phyloP scores from a whole-genome alignment of 2,797 vertebrate species.

The Lacerta viridis region DNA sequence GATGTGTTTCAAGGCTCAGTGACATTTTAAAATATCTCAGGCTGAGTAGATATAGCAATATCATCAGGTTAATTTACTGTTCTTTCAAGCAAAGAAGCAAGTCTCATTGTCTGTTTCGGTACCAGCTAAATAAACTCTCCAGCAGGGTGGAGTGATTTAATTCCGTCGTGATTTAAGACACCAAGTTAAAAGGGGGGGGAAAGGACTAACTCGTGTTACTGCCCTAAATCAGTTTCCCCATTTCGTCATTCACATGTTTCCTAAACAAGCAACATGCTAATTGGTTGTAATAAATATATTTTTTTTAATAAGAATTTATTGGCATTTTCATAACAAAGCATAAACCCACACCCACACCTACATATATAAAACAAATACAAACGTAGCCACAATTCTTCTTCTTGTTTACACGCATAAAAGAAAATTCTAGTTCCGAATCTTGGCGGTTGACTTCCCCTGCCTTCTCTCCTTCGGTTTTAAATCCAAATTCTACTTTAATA shows the following conservation, averaged over 20 bases:
- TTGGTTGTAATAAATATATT: not conserved
- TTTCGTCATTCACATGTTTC: not conserved
- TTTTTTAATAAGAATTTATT: too few relatives aligned
- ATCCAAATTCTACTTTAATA: too few relatives aligned
- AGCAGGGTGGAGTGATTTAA: not conserved
- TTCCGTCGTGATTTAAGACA: not conserved
- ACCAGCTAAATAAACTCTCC: conserved; percentile 61
- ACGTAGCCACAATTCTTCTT: too few relatives aligned
- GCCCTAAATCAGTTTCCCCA: not conserved
- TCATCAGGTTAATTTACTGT: conserved; percentile 50
- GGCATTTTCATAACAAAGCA: too few relatives aligned
- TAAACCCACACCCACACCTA: too few relatives aligned
- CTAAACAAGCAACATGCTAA: not conserved
- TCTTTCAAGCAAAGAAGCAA: conserved; percentile 39
- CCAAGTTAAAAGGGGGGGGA: not conserved
- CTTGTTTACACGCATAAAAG: too few relatives aligned
- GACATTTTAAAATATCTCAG: conserved; percentile 31
- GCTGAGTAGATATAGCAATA: conserved; percentile 9
- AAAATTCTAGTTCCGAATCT: too few relatives aligned
- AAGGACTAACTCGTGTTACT: not conserved
- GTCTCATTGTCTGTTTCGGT: conserved; percentile 53
- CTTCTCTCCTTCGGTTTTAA: too few relatives aligned
- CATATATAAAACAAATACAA: too few relatives aligned
- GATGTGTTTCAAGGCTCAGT: conserved; percentile 37
- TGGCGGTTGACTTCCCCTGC: too few relatives aligned